phyloP scores from a whole-genome alignment of 2,888 invertebrate genomes.

The Polydrusus cervinus region DNA sequence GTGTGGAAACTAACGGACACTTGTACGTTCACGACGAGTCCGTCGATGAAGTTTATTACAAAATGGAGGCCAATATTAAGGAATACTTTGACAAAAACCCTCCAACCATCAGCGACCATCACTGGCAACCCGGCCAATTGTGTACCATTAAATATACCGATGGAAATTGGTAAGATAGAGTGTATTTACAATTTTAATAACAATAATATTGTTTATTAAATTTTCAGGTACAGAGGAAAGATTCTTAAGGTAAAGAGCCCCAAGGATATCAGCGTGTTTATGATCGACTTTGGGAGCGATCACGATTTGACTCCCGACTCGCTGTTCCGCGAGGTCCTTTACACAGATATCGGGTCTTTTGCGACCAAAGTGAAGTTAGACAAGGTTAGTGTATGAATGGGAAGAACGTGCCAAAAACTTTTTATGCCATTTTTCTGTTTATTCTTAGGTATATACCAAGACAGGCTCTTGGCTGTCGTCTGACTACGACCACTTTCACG shows the following conservation, averaged over 20 bases:
- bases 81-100: slow-evolving; percentile 59
- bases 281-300: slow-evolving; percentile 89
- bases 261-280: slow-evolving; percentile 74
- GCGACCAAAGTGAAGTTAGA: slow-evolving; percentile 77
- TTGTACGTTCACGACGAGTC: slow-evolving; percentile 70
- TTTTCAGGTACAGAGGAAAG: slow-evolving; percentile 81
- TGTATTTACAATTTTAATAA: no score
- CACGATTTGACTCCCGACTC: slow-evolving; percentile 77
- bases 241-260: slow-evolving; percentile 69
- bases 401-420: no score
- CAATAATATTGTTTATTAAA: not conserved
- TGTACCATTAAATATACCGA: slow-evolving; percentile 82
- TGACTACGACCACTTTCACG: slow-evolving; percentile 78
- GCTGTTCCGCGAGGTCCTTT: slow-evolving; percentile 77
- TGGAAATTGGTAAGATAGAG: slow-evolving; percentile 54
- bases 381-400: slow-evolving; percentile 66
- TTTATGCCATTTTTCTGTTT: no score
- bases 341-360: slow-evolving; percentile 80
- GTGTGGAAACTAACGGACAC: slow-evolving; percentile 74
- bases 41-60: slow-evolving; percentile 59
- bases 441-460: slow-evolving; percentile 64
- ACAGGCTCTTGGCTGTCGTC: slow-evolving; percentile 72
- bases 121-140: slow-evolving; percentile 78
- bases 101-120: slow-evolving; percentile 33
- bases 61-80: slow-evolving; percentile 63